A percentile compares a stretch with the other conserved stretches of the same genome.
Conservation (phyloP, 2,113 vertebrate species). For the Patagioenas fasciata region DNA sequence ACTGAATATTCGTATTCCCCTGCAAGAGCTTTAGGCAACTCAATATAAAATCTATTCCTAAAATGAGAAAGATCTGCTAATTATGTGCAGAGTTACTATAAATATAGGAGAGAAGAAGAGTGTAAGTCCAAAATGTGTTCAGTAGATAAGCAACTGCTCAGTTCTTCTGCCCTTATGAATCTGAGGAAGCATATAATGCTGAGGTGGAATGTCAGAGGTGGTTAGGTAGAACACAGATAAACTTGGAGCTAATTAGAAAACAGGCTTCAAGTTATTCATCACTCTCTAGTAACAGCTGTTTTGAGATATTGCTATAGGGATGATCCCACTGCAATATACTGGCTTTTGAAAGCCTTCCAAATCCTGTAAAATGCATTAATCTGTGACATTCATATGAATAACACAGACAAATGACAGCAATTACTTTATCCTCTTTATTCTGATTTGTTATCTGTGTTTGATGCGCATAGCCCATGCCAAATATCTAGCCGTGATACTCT, state of each 20-base stretch:
- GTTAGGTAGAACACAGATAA: slow-evolving; percentile 4
- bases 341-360: slow-evolving; percentile 53
- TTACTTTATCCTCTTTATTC: slow-evolving; percentile 37
- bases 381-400: slow-evolving; percentile 20
- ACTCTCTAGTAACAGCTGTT: slow-evolving; percentile 41
- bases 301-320: slow-evolving; percentile 48
- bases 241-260: slow-evolving; percentile 48
- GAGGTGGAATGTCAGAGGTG: slow-evolving; percentile 14
- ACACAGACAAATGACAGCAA: background rate
- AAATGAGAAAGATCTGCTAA: slow-evolving; percentile 27
- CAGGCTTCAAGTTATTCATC: background rate
- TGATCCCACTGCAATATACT: slow-evolving; percentile 26
- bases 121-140: background rate
- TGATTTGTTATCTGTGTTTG: slow-evolving; percentile 18
- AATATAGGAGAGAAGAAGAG: background rate
- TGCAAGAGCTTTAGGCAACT: slow-evolving; percentile 31
- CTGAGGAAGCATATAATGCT: slow-evolving; percentile 11
- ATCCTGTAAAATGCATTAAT: slow-evolving; percentile 50
- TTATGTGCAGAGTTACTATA: slow-evolving; percentile 26
- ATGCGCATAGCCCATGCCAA: background rate
- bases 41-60: slow-evolving; percentile 21
- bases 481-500: background rate
- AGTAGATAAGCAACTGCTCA: background rate
- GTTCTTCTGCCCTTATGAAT: background rate
- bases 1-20: background rate